A percentile compares a stretch with the other conserved stretches of the same genome.
Evolutionary conservation across 2,888 invertebrate species (phyloP).

Genomic region (Ctenicera cuprea): DNA sequence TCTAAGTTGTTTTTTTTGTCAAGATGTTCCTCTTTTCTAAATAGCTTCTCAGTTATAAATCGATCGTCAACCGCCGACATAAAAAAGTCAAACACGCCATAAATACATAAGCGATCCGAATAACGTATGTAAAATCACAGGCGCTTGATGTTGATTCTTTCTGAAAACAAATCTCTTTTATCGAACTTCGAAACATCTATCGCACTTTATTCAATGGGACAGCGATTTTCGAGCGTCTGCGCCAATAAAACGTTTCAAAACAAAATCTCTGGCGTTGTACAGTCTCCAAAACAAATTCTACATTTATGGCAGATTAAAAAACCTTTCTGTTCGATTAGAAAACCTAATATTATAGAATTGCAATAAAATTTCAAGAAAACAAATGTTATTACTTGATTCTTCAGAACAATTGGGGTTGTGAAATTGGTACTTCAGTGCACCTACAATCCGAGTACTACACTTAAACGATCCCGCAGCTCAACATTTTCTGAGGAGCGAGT

Average conservation of each 20-base stretch:
- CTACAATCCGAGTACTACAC: too few species aligned
- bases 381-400: background rate
- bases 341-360: too few species aligned
- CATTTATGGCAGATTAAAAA: constrained; percentile 16
- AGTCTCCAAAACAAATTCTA: constrained; percentile 24
- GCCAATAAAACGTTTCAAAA: constrained; percentile 40
- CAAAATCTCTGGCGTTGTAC: constrained; percentile 21
- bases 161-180: constrained; percentile 53
- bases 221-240: constrained; percentile 51
- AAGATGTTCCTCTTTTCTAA: constrained; percentile 13
- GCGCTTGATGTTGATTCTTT: constrained; percentile 52
- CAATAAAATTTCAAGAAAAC: background rate
- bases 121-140: constrained; percentile 45
- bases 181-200: constrained; percentile 48
- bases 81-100: constrained; percentile 17
- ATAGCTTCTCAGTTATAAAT: constrained; percentile 23
- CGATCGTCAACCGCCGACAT: background rate
- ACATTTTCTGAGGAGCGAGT: too few species aligned
- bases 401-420: too few species aligned
- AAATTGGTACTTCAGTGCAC: too few species aligned
- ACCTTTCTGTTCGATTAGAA: constrained; percentile 8
- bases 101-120: constrained; percentile 23
- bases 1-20: constrained; percentile 25
- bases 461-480: too few species aligned
- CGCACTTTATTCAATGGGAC: constrained; percentile 52